Percentiles rank a stretch among this genome's conserved stretches.
Evolutionary conservation across 2,888 invertebrate species (phyloP).

Genomic region (Eristalinus sepulchralis): DNA sequence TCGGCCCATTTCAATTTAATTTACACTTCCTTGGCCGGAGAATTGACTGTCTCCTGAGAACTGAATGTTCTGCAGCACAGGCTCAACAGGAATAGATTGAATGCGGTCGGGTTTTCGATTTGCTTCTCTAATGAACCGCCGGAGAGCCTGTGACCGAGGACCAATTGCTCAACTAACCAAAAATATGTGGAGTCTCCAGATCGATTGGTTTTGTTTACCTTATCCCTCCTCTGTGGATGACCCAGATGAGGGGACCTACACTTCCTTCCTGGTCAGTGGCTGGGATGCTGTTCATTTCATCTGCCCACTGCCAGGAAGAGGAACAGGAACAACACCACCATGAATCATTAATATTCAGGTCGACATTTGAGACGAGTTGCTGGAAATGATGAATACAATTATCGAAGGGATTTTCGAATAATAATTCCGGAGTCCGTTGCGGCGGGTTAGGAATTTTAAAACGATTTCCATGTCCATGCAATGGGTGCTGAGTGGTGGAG

Average conservation of each 20-base stretch:
- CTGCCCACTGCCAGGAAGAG: background rate
- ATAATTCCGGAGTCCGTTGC: background rate
- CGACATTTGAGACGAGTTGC: slow-evolving; percentile 33
- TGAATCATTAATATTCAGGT: slow-evolving; percentile 42
- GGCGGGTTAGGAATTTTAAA: slow-evolving; percentile 1
- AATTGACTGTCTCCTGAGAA: no score
- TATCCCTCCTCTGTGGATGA: slow-evolving; percentile 41
- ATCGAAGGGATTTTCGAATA: slow-evolving; percentile 26
- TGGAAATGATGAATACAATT: slow-evolving; percentile 42
- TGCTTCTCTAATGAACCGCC: slow-evolving; percentile 59
- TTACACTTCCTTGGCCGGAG: slow-evolving; percentile 30
- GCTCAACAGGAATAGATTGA: slow-evolving; percentile 44
- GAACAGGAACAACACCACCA: background rate
- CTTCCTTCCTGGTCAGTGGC: background rate
- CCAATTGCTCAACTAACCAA: slow-evolving; percentile 46
- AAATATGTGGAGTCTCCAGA: slow-evolving; percentile 5
- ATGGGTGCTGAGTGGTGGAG: background rate
- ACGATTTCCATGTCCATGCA: slow-evolving; percentile 4
- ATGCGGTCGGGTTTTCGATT: slow-evolving; percentile 61
- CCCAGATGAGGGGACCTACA: slow-evolving; percentile 5
- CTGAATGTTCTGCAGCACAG: background rate
- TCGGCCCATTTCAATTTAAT: slow-evolving; percentile 27
- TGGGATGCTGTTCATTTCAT: background rate
- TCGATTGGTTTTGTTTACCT: slow-evolving; percentile 34
- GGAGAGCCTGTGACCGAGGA: slow-evolving; percentile 56